These are phyloP conservation scores for Sycophila texana DNA, from an alignment of 2,888 invertebrate genomes.

Conservation along the genomic window DNA sequence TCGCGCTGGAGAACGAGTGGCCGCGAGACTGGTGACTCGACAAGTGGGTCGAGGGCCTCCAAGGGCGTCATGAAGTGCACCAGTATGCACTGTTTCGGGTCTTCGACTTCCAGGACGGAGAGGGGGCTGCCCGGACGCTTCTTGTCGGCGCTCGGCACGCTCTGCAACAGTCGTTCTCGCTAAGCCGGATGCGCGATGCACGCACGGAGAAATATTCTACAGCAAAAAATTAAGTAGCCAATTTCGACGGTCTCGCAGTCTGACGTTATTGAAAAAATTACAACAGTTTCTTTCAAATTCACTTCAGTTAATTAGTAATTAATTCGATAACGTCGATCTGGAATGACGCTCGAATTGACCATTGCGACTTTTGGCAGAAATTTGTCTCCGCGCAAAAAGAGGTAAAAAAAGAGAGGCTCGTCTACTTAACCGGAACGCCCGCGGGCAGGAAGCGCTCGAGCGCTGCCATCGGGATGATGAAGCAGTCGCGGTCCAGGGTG, in stretches of 20 bases:
- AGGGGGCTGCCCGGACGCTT: constrained; percentile 78
- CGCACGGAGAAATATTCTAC: too few species aligned
- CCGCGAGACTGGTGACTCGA: constrained; percentile 89
- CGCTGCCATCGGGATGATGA: constrained; percentile 94
- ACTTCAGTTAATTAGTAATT: too few species aligned
- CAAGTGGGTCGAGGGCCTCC: constrained; percentile 89
- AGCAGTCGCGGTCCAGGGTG: constrained; percentile 91
- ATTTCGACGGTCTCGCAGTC: too few species aligned
- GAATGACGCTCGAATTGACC: too few species aligned
- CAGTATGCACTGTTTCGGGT: constrained; percentile 91
- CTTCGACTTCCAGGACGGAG: constrained; percentile 89
- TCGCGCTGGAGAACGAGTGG: constrained; percentile 87
- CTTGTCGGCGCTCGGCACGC: constrained; percentile 80
- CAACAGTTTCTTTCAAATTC: too few species aligned
- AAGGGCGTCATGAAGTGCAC: constrained; percentile 93
- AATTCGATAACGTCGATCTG: too few species aligned
- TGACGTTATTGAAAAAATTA: too few species aligned
- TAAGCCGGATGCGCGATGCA: too few species aligned
- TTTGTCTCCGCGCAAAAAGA: background rate
- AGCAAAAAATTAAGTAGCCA: too few species aligned
- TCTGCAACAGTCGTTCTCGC: constrained; percentile 71
- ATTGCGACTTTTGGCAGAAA: too few species aligned
- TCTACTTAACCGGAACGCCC: constrained; percentile 84
- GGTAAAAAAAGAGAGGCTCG: background rate
- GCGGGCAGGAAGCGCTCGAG: constrained; percentile 92